Base-by-base conservation (phyloP, 2,113 vertebrate species). In the Sander vitreus region DNA sequence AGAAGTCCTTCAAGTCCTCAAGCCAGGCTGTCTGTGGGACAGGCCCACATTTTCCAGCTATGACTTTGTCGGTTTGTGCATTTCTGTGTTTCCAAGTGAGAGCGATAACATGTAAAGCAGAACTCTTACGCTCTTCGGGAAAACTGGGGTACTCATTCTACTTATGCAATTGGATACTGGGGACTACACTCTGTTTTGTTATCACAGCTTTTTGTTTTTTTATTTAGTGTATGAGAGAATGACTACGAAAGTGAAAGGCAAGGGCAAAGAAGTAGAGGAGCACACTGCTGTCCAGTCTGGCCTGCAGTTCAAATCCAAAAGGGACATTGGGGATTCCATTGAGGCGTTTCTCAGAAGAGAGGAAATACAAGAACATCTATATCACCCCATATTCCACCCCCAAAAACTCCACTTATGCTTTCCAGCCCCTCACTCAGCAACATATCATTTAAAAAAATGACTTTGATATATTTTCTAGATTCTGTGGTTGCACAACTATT, bases 401-500 rank as follows among this genome's bases (percentile, higher is more conserved):
- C 73, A 60, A 84, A 84, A 89, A 91, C 89, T 93, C 92, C 54
- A 65, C 73, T 66, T 68, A 71, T 79, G 76, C 75, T 68, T 90
- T 95, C 93, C 94, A 93, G 87, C 91, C 91, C 92, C 94, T 97
- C 96, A 96, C 91, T 97, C 96, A 97, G 93, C 96, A 95, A 94
- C 91, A 93, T 82, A 95, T 96, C 93, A 96, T 97, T 96, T 96
- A 23, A 80, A 88, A 54, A 92, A 95, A 91, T 89, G 81, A 78
- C 78, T 78, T 94, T 95, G 90, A 96, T 94, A 93, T 91, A 90
- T 91, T 94, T 94, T 95, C 91, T 95, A 95, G 92, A 93, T 95
- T 94, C 95, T 94, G 95, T 86, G 94, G 93, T 93, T 95, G 91
- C 93, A 93, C 93, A 95, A 94, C 90, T 94, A 96, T 95, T 93